Evolutionary conservation across 2,888 invertebrate species (phyloP), one percentile per base, ranked within the genome.

Genomic region (Autographa pulchrina): DNA sequence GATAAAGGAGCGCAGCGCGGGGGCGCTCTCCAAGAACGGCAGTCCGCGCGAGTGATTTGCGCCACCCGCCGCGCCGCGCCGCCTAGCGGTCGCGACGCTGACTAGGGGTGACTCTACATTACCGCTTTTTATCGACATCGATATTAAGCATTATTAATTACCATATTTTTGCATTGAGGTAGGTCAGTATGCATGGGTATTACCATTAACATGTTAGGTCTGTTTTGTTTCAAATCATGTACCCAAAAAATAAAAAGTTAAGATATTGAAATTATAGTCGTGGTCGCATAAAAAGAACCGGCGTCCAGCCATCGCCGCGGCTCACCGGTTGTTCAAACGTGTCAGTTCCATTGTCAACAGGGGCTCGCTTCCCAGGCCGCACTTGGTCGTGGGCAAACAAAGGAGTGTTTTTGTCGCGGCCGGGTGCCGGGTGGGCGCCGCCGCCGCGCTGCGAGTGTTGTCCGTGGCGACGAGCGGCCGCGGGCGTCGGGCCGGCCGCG

Each of bases 1-100:
- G 85, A 88, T 81, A 86, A 88, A 87, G 88, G 87, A 90, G 88
- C 88, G 85, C 90, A 89, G 81, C 92, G 87, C 90, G 69, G 81
- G 81, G 86, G 89, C 86, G 89, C 90, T 89, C 90, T 92, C 90
- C 88, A 93, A 94, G 94, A 95, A 91, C 93, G 94, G 95, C 93
- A 94, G 94, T 95, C 90, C 94, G 93, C 95, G 95, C 95, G 95
- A 94, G 92, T 95, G 95, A 95, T 94, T 94, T 92, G 95, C 93
- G 90, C 95, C 95, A 92, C 95, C 95, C 94, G 90, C 86, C 93
- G 90, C 95, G 95, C 92, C 95, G 94, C 94, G 90, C 86, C 87
- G 90, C 86, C 87, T 87, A 88, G 92, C 89, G 93, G 92, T 92
- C 94, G 94, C 94, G 94, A 90, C 92, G 66, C 84, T 61, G 62